Percentiles rank a stretch among this genome's conserved stretches.
Evolutionary conservation across 2,888 invertebrate genomes (phyloP).

Genomic region (Chalcosyrphus nemorum): DNA sequence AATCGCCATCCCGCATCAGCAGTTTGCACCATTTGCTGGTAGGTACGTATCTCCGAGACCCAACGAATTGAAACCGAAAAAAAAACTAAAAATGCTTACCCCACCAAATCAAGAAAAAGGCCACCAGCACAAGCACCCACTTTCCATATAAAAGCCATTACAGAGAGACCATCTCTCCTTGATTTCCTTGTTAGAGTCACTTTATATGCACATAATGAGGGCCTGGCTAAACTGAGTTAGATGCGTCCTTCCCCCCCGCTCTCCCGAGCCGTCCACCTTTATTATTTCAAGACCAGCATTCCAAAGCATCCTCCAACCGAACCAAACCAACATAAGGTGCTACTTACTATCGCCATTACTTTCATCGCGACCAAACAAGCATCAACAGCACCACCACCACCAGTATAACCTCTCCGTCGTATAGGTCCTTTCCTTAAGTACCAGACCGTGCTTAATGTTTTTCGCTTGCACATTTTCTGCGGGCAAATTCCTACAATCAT

Average conservation of each 20-base stretch:
- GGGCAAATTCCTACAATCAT: slow-evolving; percentile 52
- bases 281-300: slow-evolving; percentile 21
- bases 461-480: slow-evolving; percentile 45
- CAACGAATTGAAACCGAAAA: slow-evolving; percentile 20
- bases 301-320: slow-evolving; percentile 7
- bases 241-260: background rate
- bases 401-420: background rate
- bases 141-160: slow-evolving; percentile 45
- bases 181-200: slow-evolving; percentile 56
- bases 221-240: slow-evolving; percentile 10
- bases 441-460: slow-evolving; percentile 54
- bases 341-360: slow-evolving; percentile 55
- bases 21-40: slow-evolving; percentile 9
- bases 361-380: slow-evolving; percentile 23
- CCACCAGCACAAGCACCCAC: slow-evolving; percentile 19
- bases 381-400: slow-evolving; percentile 15
- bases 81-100: slow-evolving; percentile 27
- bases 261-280: too few relatives aligned
- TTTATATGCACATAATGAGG: slow-evolving; percentile 68
- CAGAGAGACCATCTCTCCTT: slow-evolving; percentile 23
- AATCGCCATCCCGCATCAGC: slow-evolving; percentile 22
- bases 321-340: slow-evolving; percentile 23
- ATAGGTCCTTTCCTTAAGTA: slow-evolving; percentile 43
- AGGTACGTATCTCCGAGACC: too few relatives aligned
- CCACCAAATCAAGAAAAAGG: slow-evolving; percentile 9